These are phyloP conservation scores for Psittacula cyanocephala DNA, from an alignment of 2,113 vertebrate genomes.

Conservation along the genomic window DNA sequence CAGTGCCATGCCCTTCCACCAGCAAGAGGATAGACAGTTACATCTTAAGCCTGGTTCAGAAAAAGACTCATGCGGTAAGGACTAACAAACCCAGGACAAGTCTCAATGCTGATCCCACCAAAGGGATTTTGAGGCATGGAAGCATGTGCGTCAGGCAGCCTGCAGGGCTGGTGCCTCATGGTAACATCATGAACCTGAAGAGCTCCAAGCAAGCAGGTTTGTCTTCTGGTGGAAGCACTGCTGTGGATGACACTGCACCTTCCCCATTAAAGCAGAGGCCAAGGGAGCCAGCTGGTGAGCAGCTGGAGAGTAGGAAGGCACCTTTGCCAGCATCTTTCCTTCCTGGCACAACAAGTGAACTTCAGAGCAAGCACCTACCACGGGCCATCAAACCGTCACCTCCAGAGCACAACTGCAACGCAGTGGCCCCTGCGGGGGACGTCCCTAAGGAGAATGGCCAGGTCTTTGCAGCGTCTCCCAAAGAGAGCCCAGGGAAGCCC, in stretches of 20 bases:
- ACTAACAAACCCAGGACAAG: conserved; percentile 90
- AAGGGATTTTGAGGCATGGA: conserved; percentile 85
- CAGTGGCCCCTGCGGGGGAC: not conserved
- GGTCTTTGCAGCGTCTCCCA: conserved; percentile 53
- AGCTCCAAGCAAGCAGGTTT: conserved; percentile 66
- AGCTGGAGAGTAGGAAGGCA: conserved; percentile 68
- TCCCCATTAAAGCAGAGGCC: conserved; percentile 76
- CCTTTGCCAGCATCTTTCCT: conserved; percentile 1
- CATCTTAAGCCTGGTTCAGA: conserved; percentile 89
- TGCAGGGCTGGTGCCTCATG: conserved; percentile 34
- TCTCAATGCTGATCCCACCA: conserved; percentile 84
- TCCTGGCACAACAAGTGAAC: not conserved
- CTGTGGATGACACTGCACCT: conserved; percentile 64
- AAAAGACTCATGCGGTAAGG: conserved; percentile 82
- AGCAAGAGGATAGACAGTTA: conserved; percentile 87
- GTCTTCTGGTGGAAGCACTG: conserved; percentile 29
- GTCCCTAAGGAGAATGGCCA: conserved; percentile 67
- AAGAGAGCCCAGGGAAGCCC: conserved; percentile 52
- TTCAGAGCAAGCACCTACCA: conserved; percentile 67
- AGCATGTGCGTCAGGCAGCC: conserved; percentile 81
- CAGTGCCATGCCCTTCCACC: conserved; percentile 56
- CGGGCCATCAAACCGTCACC: conserved; percentile 38
- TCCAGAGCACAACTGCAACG: conserved; percentile 16
- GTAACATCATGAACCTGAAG: conserved; percentile 70
- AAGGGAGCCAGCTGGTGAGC: conserved; percentile 72